Evolutionary conservation across 2,113 vertebrate species (phyloP), one percentile per base, ranked within the genome.

Genomic region (Rynchops niger): DNA sequence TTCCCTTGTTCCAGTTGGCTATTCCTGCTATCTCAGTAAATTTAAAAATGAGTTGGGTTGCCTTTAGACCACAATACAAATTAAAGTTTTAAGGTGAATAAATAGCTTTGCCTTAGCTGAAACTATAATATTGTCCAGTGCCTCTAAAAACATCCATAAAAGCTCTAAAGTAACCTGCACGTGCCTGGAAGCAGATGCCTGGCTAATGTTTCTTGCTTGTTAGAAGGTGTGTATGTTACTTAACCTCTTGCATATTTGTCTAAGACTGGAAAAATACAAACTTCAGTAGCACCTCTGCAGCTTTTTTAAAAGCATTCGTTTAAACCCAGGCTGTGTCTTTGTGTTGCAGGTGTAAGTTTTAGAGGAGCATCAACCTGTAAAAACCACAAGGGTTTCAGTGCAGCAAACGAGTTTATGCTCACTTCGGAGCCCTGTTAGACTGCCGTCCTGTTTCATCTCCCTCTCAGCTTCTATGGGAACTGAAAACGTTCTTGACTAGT

Each of bases 171-270:
- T 88, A 74, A 74, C 59, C 29, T 78, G 45, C 23, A 38, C 43
- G 27, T 89, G 55, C 36, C 23, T 90, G 78, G 56, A 69, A 90
- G 30, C 52, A 78, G 56, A 42, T 71, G 43, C n/a, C 42, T 70
- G 25, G 30, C 62, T 77, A 47, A 59, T 32, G n/a, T 88, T 79
- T 90, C 61, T 79, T 86, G 43, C 17, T 86, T 81, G 27, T 70
- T 83, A 40, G 63, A 50, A 90, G 70, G 36, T 9, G 14, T 52
- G 22, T 61, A 5, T 87, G 12, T 92, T 88, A 50, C 29, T 90
- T 93, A 90, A 88, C 52, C 71, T 95, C 61, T 88, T 94, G n/a
- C 22, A 23, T 92, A 29, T 90, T 88, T 94, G 42, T 67, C 6
- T 63, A 61, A 78, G 42, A 53, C 50, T n/a, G n/a, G n/a, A 71